A percentile compares a stretch with the other conserved stretches of the same genome.
Evolutionary conservation across 2,888 invertebrate species (phyloP).

Genomic region (Tryphoninae sp.): DNA sequence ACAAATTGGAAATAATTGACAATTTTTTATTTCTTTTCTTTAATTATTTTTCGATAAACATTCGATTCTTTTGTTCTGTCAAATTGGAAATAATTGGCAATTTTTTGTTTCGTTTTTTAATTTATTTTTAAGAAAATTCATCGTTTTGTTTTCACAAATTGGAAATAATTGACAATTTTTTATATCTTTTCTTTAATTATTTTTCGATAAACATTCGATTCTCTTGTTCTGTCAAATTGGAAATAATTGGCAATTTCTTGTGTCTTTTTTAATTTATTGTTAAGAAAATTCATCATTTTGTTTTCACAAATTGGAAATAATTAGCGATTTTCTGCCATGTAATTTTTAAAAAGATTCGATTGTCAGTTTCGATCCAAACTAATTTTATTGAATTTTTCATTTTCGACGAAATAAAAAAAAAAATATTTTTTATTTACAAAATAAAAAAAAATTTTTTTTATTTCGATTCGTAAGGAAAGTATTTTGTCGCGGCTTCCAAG

Average conservation of each 20-base stretch:
- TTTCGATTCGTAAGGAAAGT: slow-evolving; percentile 32
- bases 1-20: too few relatives aligned
- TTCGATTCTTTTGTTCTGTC: too few relatives aligned
- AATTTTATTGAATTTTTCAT: neutral
- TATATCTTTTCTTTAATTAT: too few relatives aligned
- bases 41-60: too few relatives aligned
- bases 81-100: too few relatives aligned
- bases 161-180: neutral
- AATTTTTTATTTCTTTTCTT: too few relatives aligned
- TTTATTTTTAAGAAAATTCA: neutral
- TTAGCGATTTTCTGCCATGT: too few relatives aligned
- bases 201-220: too few relatives aligned
- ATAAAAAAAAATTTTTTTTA: neutral
- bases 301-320: neutral
- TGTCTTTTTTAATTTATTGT: neutral
- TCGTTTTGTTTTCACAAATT: neutral
- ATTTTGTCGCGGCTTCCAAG: slow-evolving; percentile 42
- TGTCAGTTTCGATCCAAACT: neutral
- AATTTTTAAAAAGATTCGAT: too few relatives aligned
- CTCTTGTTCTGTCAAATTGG: too few relatives aligned
- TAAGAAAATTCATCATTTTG: neutral
- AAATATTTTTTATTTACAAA: neutral
- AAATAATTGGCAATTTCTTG: too few relatives aligned
- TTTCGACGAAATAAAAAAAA: neutral
- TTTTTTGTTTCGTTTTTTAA: too few relatives aligned